Base-by-base conservation (phyloP, 1,140 invertebrate species). In the Cepaea nemoralis region DNA sequence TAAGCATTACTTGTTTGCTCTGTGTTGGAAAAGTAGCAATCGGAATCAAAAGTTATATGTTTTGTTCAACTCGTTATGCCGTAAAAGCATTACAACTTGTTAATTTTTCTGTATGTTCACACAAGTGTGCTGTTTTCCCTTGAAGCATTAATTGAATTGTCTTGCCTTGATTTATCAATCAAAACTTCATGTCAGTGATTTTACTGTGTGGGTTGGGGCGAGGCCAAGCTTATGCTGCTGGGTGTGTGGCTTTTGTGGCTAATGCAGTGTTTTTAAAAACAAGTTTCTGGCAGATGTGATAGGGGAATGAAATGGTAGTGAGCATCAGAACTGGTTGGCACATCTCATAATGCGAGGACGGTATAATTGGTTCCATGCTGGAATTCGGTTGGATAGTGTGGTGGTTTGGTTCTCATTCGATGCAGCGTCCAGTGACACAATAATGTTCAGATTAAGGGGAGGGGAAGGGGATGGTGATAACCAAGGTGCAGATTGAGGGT, bases 11-110 rank as follows among this genome's bases (percentile, higher is more conserved):
- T 63, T 63, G 22, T 31, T 63, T 31, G 2, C 59, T 27, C 27
- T 10, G 59, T 63, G 59, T 63, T 63, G 59, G 59, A 24, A 59
- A 63, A 63, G 33, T 8, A 63, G 59, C 59, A 63, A 31, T 63
- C 59, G 27, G 27, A 63, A 31, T 31, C n/a, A 63, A 63, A 63
- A 31, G 27, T 63, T 63, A 31, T 24, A 19, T 31, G 6, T 16
- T 63, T 63, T 63, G n/a, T n/a, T n/a, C 33, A 63, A 63, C 27
- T 16, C 33, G 59, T 27, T 27, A 63, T 63, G n/a, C n/a, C n/a
- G n/a, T n/a, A n/a, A 63, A 31, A 63, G 59, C 59, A 63, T 63
- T 63, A 63, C 50, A 63, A 12, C 5, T 8, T 31, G 27, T 31
- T 63, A 31, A 31, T 63, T 63, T 10, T 31, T 6, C 6, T 16